Base-by-base conservation (phyloP, 2,113 vertebrate genomes). In the Phrynosoma platyrhinos region DNA sequence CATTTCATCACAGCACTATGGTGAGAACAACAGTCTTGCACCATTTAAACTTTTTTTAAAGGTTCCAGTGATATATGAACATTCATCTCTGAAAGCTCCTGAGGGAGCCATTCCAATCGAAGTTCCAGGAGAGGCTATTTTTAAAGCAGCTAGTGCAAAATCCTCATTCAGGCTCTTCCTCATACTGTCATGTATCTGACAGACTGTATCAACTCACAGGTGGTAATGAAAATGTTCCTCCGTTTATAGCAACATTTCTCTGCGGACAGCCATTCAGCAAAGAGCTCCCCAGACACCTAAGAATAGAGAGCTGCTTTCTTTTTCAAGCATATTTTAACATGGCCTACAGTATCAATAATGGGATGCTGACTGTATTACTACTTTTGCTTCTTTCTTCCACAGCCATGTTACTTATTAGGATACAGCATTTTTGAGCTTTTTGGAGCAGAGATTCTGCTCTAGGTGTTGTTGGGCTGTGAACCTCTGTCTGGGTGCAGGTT, bases 161-260 rank as follows among this genome's bases (percentile, higher is more conserved):
- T 95, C 8, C 55, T 97, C 96, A 96, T 94, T 96, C 94, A 92
- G 95, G 91, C 93, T 92, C 89, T 95, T 95, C 95, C 96, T 92
- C 85, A 42, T 92, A 89, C 92, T 88, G 88, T 95, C 91, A 69
- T 94, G 94, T 94, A 92, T 92, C 96, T 96, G 95, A 96, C 94
- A 95, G 94, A 91, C 94, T 92, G 92, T 93, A 91, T 94, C 92
- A 89, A 95, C 93, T 93, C 95, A 92, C 52, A 82, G 0, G 14
- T 91, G 88, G 25, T 94, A 96, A 86, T 64, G 85, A 96, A 92
- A 95, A 91, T 94, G 93, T 94, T 81, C 91, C 94, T 0, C 0
- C 93, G 91, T 91, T 94, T 94, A 96, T 90, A 94, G 92, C 95
- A 90, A 91, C 72, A 91, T 92, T 95, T 96, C 94, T 96, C 93